Evolutionary conservation across 2,797 vertebrate species (phyloP).

Genomic region (Rhabdophis nuchalis): DNA sequence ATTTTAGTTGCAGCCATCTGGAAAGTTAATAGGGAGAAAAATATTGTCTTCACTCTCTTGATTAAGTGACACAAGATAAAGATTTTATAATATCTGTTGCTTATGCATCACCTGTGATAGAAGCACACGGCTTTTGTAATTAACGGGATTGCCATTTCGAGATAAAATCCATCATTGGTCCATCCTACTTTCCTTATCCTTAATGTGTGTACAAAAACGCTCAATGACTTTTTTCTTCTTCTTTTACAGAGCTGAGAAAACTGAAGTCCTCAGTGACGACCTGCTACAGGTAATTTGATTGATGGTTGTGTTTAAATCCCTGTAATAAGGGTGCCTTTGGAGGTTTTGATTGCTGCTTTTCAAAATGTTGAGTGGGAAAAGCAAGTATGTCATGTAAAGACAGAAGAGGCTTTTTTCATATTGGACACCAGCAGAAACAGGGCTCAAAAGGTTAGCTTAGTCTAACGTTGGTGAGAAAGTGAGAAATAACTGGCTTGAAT

Average conservation of each 20-base stretch:
- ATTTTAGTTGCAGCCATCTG: not conserved
- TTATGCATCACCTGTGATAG: accelerated
- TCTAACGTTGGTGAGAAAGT: not conserved
- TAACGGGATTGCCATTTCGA: not conserved
- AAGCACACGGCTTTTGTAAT: too few species aligned
- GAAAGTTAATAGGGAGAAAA: not conserved
- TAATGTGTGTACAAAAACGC: not conserved
- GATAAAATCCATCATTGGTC: not conserved
- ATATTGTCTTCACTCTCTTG: not conserved
- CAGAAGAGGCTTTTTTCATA: not conserved
- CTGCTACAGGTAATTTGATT: slow-evolving; percentile 84
- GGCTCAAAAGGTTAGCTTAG: not conserved
- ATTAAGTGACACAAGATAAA: accelerated
- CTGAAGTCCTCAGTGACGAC: slow-evolving; percentile 98
- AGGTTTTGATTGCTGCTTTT: not conserved
- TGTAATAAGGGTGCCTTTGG: not conserved
- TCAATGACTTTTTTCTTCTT: slow-evolving; percentile 21
- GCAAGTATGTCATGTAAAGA: not conserved
- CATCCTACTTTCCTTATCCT: not conserved
- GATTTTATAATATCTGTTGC: not conserved
- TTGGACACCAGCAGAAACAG: not conserved
- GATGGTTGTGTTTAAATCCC: not conserved
- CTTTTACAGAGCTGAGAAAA: slow-evolving; percentile 91
- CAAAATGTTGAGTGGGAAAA: not conserved
- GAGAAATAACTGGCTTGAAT: not conserved